These are phyloP conservation scores for Anas platyrhynchos DNA, from an alignment of 2,113 vertebrate genomes.

Conservation along the genomic window DNA sequence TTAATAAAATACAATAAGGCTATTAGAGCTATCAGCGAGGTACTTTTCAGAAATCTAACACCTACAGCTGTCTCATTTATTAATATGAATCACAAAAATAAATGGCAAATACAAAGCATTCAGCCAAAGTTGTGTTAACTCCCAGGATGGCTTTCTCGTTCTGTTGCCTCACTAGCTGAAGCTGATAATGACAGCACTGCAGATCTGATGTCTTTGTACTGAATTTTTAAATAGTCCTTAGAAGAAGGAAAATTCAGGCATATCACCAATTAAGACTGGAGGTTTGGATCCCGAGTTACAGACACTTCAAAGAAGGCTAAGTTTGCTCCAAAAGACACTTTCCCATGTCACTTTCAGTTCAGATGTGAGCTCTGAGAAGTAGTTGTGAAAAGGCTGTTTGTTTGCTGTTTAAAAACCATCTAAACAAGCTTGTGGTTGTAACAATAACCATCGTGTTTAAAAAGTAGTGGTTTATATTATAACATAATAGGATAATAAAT, in stretches of 20 bases:
- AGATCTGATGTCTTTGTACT: constrained; percentile 44
- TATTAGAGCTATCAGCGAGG: constrained; percentile 78
- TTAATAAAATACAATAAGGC: constrained; percentile 83
- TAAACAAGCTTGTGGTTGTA: not conserved
- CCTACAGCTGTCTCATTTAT: constrained; percentile 80
- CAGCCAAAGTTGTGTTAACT: constrained; percentile 58
- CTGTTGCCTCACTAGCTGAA: constrained; percentile 56
- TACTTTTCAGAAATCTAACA: constrained; percentile 82
- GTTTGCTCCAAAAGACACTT: constrained; percentile 34
- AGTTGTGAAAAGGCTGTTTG: not conserved
- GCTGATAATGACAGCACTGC: constrained; percentile 53
- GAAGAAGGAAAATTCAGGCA: constrained; percentile 47
- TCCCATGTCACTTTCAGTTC: not conserved
- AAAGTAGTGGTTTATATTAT: constrained; percentile 49
- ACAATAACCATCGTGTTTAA: not conserved
- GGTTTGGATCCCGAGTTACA: constrained; percentile 7
- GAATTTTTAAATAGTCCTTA: constrained; percentile 50
- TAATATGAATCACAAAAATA: constrained; percentile 72
- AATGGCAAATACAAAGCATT: constrained; percentile 66
- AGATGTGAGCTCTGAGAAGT: not conserved
- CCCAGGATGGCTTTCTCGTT: constrained; percentile 54
- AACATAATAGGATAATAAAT: constrained; percentile 59
- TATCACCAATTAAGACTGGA: constrained; percentile 40
- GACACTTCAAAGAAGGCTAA: constrained; percentile 36
- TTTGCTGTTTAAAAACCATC: not conserved